Percentiles rank a stretch among this genome's conserved stretches.
Evolutionary conservation across 1,140 invertebrate genomes (phyloP).

Genomic region (Apis dorsata): DNA sequence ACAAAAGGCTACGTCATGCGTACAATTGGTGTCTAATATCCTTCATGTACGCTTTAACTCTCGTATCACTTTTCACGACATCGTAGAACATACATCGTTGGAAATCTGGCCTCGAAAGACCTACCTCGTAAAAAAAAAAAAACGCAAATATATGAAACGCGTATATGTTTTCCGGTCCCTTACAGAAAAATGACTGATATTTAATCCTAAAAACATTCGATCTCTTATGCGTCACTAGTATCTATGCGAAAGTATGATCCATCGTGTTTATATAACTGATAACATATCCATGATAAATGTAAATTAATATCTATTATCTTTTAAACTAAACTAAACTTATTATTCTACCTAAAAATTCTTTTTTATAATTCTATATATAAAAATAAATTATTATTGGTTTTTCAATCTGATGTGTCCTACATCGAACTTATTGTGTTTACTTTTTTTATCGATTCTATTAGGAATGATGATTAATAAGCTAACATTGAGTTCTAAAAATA

Average conservation of each 20-base stretch:
- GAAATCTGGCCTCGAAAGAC: constrained; percentile 13
- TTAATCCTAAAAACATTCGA: constrained; percentile 44
- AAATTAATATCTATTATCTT: constrained; percentile 29
- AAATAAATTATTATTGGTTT: constrained; percentile 1
- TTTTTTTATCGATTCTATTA: not conserved
- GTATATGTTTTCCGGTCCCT: not conserved
- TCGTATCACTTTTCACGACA: constrained; percentile 37
- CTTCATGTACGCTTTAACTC: constrained; percentile 26
- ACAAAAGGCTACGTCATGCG: constrained; percentile 50
- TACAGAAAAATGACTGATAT: constrained; percentile 1
- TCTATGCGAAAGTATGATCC: constrained; percentile 33
- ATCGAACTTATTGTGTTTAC: constrained; percentile 25
- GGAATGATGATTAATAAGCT: not conserved
- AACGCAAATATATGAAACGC: not conserved
- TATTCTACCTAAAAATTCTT: not conserved
- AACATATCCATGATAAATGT: not conserved
- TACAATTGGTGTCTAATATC: constrained; percentile 46
- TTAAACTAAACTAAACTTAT: no score
- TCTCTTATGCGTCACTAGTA: constrained; percentile 19
- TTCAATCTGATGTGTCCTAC: not conserved
- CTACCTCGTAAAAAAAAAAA: not conserved
- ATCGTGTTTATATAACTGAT: constrained; percentile 36
- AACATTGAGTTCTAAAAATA: not conserved
- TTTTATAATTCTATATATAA: not conserved
- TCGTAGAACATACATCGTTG: constrained; percentile 22